phyloP scores from a whole-genome alignment of 2,113 vertebrate genomes.

The Microcebus griseorufus region DNA sequence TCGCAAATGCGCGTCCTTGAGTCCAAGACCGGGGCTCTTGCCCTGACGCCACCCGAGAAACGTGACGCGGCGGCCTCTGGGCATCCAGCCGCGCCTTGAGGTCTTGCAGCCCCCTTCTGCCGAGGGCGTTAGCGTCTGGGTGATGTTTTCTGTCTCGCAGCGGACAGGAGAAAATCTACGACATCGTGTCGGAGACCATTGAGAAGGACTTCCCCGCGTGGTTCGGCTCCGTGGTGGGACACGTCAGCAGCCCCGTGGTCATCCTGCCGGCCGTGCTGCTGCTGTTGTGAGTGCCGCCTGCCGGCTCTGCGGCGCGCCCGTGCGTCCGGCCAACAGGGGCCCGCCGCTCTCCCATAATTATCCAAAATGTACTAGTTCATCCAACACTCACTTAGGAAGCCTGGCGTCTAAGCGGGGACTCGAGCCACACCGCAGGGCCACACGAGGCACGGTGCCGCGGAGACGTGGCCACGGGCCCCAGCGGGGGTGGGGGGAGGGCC shows the following conservation, averaged over 20 bases:
- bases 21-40: not conserved
- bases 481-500: rapidly evolving
- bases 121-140: not conserved
- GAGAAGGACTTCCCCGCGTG: conserved; percentile 92
- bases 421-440: not conserved
- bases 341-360: not conserved
- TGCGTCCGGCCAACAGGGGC: rapidly evolving
- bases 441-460: not conserved
- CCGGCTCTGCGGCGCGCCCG: not conserved
- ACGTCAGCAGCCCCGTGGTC: conserved; percentile 96
- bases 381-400: not conserved
- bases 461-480: not conserved
- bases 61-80: rapidly evolving
- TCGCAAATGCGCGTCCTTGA: not conserved
- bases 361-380: not conserved
- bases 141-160: conserved; percentile 76
- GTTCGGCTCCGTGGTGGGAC: conserved; percentile 92
- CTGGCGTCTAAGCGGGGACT: too few relatives aligned
- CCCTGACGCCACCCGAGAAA: not conserved
- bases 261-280: conserved; percentile 94
- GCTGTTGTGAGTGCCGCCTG: conserved; percentile 90
- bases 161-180: conserved; percentile 98
- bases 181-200: conserved; percentile 96
- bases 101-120: not conserved
- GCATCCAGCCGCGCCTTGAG: not conserved